Evolutionary conservation across 2,888 invertebrate species (phyloP), one percentile per base, ranked within the genome.

Genomic region (Helobdella robusta): DNA sequence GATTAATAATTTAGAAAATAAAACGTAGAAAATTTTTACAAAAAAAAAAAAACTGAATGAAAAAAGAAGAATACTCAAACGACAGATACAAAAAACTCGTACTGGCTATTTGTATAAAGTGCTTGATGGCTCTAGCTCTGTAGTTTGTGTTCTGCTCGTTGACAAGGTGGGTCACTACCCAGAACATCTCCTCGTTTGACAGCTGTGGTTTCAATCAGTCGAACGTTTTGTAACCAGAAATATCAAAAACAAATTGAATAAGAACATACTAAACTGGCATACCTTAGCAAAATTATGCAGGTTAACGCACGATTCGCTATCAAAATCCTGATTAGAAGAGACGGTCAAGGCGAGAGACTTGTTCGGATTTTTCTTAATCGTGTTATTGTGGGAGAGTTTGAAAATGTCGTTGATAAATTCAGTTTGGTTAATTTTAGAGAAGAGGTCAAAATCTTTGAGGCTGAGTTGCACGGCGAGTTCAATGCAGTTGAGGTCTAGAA

Each of bases 141-240:
- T 91, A 85, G 69, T 80, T 75, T 62, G 93, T 88, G 81, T 91
- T 93, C 75, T 87, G 87, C 79, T 99, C 98, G 69, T 86, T 86
- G 73, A 93, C 92, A 50, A 99, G 89, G 82, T 98, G 97, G 20
- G 93, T 94, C 4, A 97, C 94, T 23, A 98, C 97, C 98, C 98
- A 99, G 81, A 94, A 97, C 90, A 94, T 94, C 83, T 99, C 97
- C 73, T 89, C 87, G 81, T 99, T 98, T 67, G 95, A 94, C 76
- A 97, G 84, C 82, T 83, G 72, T 18, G 73, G 34, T 2, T 20
- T 30, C 2, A 2, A 23, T 40, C n/a, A 40, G 11, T 40, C 11
- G 11, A 40, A 40, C 32, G 32, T 6, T 11, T 56, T 8, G n/a
- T 25, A 56, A 30, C 32, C 28, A 28, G 28, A 8, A 6, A 56